A percentile compares a stretch with the other conserved stretches of the same genome.
Conservation (phyloP, 2,797 vertebrate genomes). For the Malurus leucopterus region DNA sequence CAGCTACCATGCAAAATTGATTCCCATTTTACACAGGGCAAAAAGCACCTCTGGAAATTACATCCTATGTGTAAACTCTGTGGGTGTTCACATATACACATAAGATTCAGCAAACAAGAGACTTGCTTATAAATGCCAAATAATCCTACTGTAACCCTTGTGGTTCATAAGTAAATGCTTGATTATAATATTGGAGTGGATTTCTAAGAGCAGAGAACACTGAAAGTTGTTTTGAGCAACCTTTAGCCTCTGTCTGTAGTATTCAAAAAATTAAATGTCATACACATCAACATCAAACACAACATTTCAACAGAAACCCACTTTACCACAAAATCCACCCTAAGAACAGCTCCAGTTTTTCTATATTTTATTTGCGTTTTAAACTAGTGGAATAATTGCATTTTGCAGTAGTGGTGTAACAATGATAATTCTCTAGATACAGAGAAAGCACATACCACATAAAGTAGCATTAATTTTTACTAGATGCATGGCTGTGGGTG, state of each 20-base stretch:
- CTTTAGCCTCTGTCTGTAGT: background rate
- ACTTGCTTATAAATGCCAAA: background rate
- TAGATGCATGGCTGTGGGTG: background rate
- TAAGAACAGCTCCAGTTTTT: background rate
- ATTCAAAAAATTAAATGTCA: slow-evolving; percentile 9
- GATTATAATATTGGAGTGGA: background rate
- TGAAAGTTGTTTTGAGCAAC: background rate
- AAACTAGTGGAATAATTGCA: background rate
- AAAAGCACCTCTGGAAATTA: slow-evolving; percentile 36
- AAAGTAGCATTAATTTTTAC: background rate
- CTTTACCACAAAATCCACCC: background rate
- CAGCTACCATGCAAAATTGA: background rate
- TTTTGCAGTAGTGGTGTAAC: background rate
- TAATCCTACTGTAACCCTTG: background rate
- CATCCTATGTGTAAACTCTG: background rate
- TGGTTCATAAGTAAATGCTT: slow-evolving; percentile 11
- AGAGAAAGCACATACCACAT: background rate
- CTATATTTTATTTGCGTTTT: background rate
- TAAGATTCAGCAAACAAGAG: slow-evolving; percentile 10
- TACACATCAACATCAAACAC: background rate
- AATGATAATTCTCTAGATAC: background rate
- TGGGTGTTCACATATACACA: background rate
- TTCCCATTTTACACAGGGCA: background rate
- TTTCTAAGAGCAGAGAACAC: background rate
- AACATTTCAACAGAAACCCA: background rate